Conservation (phyloP, 1,140 invertebrate genomes). For the Stegodyphus mimosarum region DNA sequence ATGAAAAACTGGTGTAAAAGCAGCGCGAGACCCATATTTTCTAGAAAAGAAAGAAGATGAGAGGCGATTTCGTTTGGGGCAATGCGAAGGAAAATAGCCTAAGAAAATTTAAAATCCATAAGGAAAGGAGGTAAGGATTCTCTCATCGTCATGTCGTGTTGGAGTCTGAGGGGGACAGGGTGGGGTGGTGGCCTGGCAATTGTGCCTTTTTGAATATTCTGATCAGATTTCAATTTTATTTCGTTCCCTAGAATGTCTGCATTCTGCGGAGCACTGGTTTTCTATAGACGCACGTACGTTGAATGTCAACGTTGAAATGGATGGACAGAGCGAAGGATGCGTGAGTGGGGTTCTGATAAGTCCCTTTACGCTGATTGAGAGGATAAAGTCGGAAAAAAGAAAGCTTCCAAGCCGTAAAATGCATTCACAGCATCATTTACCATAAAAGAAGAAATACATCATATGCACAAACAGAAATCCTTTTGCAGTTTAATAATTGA, state of each 20-base stretch:
- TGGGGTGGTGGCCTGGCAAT: slow-evolving; percentile 13
- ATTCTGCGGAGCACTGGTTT: slow-evolving; percentile 13
- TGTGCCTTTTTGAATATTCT: slow-evolving; percentile 58
- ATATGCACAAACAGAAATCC: too few relatives aligned
- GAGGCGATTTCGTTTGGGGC: slow-evolving; percentile 44
- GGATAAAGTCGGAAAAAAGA: too few relatives aligned
- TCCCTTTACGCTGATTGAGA: not conserved
- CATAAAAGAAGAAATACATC: too few relatives aligned
- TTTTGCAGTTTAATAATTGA: too few relatives aligned
- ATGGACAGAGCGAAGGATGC: slow-evolving; percentile 24
- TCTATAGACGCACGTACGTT: slow-evolving; percentile 12
- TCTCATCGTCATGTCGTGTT: slow-evolving; percentile 12
- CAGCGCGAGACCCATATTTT: slow-evolving; percentile 27
- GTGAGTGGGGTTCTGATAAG: slow-evolving; percentile 24
- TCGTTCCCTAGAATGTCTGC: not conserved
- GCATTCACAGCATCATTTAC: too few relatives aligned
- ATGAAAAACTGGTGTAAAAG: slow-evolving; percentile 43
- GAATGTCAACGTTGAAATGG: slow-evolving; percentile 39
- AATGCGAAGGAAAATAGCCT: slow-evolving; percentile 53
- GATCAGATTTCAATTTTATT: slow-evolving; percentile 60
- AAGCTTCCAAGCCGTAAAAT: too few relatives aligned
- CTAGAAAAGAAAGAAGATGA: slow-evolving; percentile 12
- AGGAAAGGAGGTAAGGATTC: not conserved
- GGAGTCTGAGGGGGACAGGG: not conserved
- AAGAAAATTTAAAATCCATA: slow-evolving; percentile 26